Evolutionary conservation across 1,140 invertebrate genomes (phyloP).

Genomic region (Octopus bimaculoides): DNA sequence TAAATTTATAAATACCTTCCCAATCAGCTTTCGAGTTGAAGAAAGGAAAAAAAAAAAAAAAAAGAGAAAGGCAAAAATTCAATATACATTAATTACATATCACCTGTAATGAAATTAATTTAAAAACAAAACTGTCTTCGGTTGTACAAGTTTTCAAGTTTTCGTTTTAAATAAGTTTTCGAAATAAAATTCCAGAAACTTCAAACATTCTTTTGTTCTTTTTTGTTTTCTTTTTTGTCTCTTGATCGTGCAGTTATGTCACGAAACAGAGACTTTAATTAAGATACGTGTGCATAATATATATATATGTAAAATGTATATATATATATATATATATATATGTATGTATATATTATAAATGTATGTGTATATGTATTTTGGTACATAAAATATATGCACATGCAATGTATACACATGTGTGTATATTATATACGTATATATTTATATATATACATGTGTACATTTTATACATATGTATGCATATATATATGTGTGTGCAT

Average conservation of each 20-base stretch:
- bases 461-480: neutral
- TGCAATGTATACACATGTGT: neutral
- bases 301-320: neutral
- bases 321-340: neutral
- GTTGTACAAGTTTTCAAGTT: no score
- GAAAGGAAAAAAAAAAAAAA: neutral
- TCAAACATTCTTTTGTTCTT: no score
- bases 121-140: no score
- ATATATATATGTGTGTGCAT: neutral
- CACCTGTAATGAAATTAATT: no score
- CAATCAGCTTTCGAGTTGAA: neutral
- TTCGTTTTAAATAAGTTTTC: no score
- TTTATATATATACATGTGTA: neutral
- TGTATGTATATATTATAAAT: neutral
- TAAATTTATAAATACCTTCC: slow-evolving; percentile 2
- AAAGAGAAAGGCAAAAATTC: neutral
- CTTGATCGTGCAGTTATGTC: no score
- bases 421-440: neutral
- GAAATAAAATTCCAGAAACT: no score
- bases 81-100: neutral
- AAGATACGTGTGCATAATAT: neutral
- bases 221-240: no score
- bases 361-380: neutral
- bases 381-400: neutral
- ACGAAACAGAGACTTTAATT: no score